Conservation (phyloP, 1,140 invertebrate species). For the Drosophila kepulauana region DNA sequence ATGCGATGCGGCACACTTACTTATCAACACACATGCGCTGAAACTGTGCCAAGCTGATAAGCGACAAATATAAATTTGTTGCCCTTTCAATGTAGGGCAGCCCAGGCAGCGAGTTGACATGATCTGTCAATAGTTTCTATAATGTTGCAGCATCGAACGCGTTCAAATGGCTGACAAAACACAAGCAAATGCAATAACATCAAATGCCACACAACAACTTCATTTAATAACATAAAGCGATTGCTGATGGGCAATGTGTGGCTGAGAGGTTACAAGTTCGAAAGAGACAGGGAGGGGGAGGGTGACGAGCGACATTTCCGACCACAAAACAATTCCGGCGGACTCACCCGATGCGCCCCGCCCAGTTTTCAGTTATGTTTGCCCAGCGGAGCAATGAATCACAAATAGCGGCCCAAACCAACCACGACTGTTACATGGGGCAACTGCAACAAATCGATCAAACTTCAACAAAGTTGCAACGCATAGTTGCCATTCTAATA, state of each 20-base stretch:
- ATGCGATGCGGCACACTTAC: constrained; percentile 29
- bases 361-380: constrained; percentile 51
- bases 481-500: constrained; percentile 24
- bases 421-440: constrained; percentile 67
- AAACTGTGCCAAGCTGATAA: constrained; percentile 71
- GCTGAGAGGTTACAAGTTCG: not conserved
- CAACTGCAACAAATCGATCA: constrained; percentile 52
- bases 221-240: constrained; percentile 49
- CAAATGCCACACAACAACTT: constrained; percentile 28
- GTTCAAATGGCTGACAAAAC: not conserved
- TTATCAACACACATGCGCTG: constrained; percentile 21
- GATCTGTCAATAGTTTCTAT: constrained; percentile 28
- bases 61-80: constrained; percentile 38
- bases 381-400: constrained; percentile 36
- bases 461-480: constrained; percentile 55
- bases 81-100: constrained; percentile 5
- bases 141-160: not conserved
- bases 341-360: constrained; percentile 17
- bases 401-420: constrained; percentile 36
- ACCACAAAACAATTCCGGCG: constrained; percentile 34
- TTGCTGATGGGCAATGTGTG: not conserved
- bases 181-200: constrained; percentile 15
- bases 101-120: constrained; percentile 2
- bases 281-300: not conserved
- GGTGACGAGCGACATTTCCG: constrained; percentile 39